A percentile compares a stretch with the other conserved stretches of the same genome.
phyloP scores from a whole-genome alignment of 1,140 invertebrate species.

The Neomicropteryx cornuta region DNA sequence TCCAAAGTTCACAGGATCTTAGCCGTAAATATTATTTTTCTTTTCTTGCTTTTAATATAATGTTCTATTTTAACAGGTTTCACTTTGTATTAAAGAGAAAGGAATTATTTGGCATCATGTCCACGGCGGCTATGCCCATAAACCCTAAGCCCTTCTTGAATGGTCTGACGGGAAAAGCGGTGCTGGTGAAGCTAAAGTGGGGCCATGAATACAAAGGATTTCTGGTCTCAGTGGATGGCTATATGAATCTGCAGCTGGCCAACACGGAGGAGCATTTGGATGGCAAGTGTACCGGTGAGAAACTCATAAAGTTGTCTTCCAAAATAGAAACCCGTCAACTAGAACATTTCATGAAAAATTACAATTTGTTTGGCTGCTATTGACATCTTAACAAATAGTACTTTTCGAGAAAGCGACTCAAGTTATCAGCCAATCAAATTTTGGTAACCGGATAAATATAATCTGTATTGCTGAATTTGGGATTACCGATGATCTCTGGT shows the following conservation, averaged over 20 bases:
- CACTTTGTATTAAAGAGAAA: too few relatives aligned
- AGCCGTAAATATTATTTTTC: too few relatives aligned
- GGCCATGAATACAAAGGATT: conserved; percentile 99
- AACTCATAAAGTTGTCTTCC: background rate
- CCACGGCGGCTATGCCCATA: conserved; percentile 85
- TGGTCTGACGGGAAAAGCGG: conserved; percentile 92
- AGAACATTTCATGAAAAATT: background rate
- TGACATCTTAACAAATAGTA: too few relatives aligned
- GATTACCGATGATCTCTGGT: too few relatives aligned
- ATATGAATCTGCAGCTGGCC: conserved; percentile 98
- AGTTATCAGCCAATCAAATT: too few relatives aligned
- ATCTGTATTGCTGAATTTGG: too few relatives aligned
- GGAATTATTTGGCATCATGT: conserved; percentile 40
- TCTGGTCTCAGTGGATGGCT: conserved; percentile 94
- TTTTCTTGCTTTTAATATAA: too few relatives aligned
- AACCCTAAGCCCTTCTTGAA: conserved; percentile 99
- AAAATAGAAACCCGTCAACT: background rate
- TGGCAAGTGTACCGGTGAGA: conserved; percentile 66
- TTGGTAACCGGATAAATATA: too few relatives aligned
- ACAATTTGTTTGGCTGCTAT: background rate
- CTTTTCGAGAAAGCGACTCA: too few relatives aligned
- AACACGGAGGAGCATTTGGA: conserved; percentile 98
- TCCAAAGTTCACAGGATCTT: too few relatives aligned
- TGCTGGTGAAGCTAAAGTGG: conserved; percentile 98
- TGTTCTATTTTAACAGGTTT: too few relatives aligned